phyloP scores from a whole-genome alignment of 2,888 invertebrate species.

The Pedicia rivosa region DNA sequence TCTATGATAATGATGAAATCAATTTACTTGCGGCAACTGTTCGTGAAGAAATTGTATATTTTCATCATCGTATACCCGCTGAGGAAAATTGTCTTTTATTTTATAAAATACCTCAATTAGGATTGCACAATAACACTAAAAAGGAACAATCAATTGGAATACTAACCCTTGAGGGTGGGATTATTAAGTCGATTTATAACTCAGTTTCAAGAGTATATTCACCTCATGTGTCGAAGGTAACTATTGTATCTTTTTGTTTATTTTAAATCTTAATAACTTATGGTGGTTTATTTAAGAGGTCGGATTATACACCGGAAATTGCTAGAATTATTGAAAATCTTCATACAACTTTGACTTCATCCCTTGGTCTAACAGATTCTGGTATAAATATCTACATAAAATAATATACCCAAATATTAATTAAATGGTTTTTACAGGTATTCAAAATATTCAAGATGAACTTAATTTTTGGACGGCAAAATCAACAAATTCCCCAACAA shows the following conservation, averaged over 20 bases:
- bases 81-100: constrained; percentile 30
- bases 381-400: constrained; percentile 15
- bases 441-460: constrained; percentile 25
- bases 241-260: constrained; percentile 10
- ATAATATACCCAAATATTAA: background rate
- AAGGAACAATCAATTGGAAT: constrained; percentile 20
- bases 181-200: constrained; percentile 34
- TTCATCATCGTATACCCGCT: constrained; percentile 28
- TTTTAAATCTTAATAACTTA: background rate
- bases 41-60: constrained; percentile 29
- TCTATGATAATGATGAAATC: constrained; percentile 32
- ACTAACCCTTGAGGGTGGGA: constrained; percentile 31
- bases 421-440: constrained; percentile 16
- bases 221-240: constrained; percentile 26
- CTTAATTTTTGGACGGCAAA: constrained; percentile 29
- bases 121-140: constrained; percentile 9
- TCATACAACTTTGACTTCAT: constrained; percentile 27
- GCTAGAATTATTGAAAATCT: constrained; percentile 28
- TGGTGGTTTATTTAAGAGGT: constrained; percentile 11
- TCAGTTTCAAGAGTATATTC: constrained; percentile 32
- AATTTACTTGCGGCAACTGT: constrained; percentile 31
- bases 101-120: constrained; percentile 31
- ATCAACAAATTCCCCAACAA: constrained; percentile 22
- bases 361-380: constrained; percentile 27
- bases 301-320: constrained; percentile 27